phyloP scores from a whole-genome alignment of 2,888 invertebrate species.

The Gisinianus flammeolus region DNA sequence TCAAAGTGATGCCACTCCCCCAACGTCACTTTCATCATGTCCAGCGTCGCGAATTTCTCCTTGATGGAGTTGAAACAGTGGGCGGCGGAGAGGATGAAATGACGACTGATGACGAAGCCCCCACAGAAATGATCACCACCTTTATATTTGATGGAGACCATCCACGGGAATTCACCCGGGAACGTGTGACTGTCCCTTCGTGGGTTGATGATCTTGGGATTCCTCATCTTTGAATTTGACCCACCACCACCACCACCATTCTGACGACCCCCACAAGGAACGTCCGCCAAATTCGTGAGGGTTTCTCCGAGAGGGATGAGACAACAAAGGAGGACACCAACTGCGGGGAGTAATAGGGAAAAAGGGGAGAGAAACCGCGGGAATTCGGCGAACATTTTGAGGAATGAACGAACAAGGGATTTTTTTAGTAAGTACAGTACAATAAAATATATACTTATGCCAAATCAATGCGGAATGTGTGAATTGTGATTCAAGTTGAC shows the following conservation, averaged over 20 bases:
- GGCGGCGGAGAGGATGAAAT: conserved; percentile 30
- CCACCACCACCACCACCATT: conserved; percentile 6
- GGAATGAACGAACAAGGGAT: too few relatives aligned
- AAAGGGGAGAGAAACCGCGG: too few relatives aligned
- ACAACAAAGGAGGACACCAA: too few relatives aligned
- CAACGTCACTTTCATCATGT: conserved; percentile 39
- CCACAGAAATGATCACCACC: conserved; percentile 51
- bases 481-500: too few relatives aligned
- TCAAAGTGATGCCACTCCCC: conserved; percentile 41
- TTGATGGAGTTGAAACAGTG: conserved; percentile 30
- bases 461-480: too few relatives aligned
- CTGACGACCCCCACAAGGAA: conserved; percentile 32
- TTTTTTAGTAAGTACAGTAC: too few relatives aligned
- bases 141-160: conserved; percentile 49
- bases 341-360: too few relatives aligned
- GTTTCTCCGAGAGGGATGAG: neutral
- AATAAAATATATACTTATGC: too few relatives aligned
- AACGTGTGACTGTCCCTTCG: neutral
- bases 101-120: conserved; percentile 43
- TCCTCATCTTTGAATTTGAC: neutral
- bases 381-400: too few relatives aligned
- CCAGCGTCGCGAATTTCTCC: conserved; percentile 24
- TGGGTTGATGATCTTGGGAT: conserved; percentile 21
- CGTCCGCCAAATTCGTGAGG: conserved; percentile 31
- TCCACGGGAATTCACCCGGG: conserved; percentile 50